Percentiles rank a stretch among this genome's conserved stretches.
Evolutionary conservation across 2,113 vertebrate genomes (phyloP).

Genomic region (Morone saxatilis): DNA sequence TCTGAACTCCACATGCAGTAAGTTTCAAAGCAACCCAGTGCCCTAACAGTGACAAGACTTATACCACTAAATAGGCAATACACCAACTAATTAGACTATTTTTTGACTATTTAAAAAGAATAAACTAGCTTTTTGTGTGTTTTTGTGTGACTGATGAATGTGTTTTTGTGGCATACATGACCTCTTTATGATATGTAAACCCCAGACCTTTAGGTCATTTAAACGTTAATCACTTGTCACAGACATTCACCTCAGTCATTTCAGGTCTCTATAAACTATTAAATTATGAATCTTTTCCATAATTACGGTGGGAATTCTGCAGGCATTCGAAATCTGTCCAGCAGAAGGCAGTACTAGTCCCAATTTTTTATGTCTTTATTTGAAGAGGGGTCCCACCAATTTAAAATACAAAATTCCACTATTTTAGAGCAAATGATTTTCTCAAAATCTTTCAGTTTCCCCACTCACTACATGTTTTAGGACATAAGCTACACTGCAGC

Average conservation of each 20-base stretch:
- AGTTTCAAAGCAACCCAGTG: constrained; percentile 38
- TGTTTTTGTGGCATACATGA: neutral
- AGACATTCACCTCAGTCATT: neutral
- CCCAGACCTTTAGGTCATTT: neutral
- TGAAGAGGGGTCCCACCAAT: neutral
- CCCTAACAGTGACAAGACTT: constrained; percentile 14
- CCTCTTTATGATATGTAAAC: constrained; percentile 10
- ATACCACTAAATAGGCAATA: constrained; percentile 24
- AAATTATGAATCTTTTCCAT: neutral
- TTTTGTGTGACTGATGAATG: neutral
- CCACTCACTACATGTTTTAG: too few species aligned
- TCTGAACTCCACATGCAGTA: constrained; percentile 4
- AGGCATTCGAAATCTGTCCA: constrained; percentile 26
- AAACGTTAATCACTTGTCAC: neutral
- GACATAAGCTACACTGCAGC: neutral
- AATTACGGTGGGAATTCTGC: neutral
- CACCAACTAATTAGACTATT: constrained; percentile 36
- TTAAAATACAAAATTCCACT: neutral
- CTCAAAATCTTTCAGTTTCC: neutral
- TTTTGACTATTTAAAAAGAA: neutral
- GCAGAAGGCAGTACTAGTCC: constrained; percentile 36
- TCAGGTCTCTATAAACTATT: neutral
- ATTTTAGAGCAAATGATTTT: neutral
- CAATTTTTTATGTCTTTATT: neutral
- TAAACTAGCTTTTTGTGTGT: neutral